phyloP scores from a whole-genome alignment of 2,113 vertebrate genomes.

The Deroptyus accipitrinus region DNA sequence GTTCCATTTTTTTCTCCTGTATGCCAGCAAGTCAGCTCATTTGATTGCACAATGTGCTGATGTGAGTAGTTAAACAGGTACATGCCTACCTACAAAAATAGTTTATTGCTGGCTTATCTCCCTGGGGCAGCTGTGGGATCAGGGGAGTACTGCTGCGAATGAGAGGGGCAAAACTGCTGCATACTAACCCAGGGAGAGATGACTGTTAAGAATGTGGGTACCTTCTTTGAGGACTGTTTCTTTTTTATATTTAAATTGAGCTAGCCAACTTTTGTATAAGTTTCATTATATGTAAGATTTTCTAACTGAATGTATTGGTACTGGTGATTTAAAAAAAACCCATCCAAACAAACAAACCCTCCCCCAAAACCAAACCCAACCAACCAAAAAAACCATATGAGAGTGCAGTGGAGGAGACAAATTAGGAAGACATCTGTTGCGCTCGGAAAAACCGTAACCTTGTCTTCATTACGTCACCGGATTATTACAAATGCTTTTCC shows the following conservation, averaged over 20 bases:
- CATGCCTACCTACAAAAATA: background rate
- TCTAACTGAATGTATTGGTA: background rate
- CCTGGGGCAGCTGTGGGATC: background rate
- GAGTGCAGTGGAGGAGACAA: background rate
- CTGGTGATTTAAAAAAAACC: background rate
- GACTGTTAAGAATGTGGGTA: background rate
- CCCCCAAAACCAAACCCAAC: background rate
- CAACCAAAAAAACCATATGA: background rate
- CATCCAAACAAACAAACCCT: background rate
- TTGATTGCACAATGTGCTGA: background rate
- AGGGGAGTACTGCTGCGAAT: background rate
- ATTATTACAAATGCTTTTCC: background rate
- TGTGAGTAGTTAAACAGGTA: background rate
- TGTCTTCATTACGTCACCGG: background rate
- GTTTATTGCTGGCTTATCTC: background rate
- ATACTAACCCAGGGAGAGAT: background rate
- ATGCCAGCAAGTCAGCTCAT: background rate
- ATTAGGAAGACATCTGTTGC: background rate
- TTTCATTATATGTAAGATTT: background rate
- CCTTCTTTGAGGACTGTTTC: background rate
- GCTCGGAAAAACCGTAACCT: background rate
- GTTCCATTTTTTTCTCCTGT: background rate
- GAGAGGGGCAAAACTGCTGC: background rate
- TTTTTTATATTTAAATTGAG: background rate
- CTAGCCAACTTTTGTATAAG: background rate